phyloP scores from a whole-genome alignment of 2,888 invertebrate genomes.

The Bedellia somnulentella region DNA sequence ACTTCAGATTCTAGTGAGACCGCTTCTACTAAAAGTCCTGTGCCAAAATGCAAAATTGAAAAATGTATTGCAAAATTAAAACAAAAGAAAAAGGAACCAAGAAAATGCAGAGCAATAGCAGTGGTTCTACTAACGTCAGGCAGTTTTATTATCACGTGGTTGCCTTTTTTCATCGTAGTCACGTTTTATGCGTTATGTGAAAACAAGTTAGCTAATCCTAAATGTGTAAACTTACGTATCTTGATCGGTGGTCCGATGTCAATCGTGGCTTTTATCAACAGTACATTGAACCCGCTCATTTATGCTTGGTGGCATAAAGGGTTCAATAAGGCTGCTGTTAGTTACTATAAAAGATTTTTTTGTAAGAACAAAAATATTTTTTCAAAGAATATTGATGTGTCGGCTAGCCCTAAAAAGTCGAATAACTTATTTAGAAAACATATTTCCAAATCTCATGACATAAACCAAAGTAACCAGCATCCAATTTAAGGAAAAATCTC shows the following conservation, averaged over 20 bases:
- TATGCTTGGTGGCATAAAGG: constrained; percentile 75
- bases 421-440: no score
- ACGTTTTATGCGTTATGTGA: constrained; percentile 58
- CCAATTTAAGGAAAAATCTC: no score
- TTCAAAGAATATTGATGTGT: no score
- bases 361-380: background rate
- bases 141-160: constrained; percentile 65
- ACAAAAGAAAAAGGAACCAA: constrained; percentile 27
- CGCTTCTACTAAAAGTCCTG: constrained; percentile 7
- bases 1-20: constrained; percentile 13
- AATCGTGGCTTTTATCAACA: constrained; percentile 63
- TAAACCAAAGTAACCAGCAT: no score
- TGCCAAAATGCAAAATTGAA: constrained; percentile 8
- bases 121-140: constrained; percentile 65
- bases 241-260: constrained; percentile 62
- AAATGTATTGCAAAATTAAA: constrained; percentile 5
- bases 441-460: no score
- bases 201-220: constrained; percentile 34
- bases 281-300: constrained; percentile 65
- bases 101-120: constrained; percentile 64
- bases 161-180: constrained; percentile 63
- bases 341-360: constrained; percentile 19
- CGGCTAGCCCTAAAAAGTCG: no score
- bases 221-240: constrained; percentile 46
- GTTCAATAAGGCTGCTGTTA: constrained; percentile 52